Base-by-base conservation (phyloP, 2,888 invertebrate genomes). In the Drosophila cognata region DNA sequence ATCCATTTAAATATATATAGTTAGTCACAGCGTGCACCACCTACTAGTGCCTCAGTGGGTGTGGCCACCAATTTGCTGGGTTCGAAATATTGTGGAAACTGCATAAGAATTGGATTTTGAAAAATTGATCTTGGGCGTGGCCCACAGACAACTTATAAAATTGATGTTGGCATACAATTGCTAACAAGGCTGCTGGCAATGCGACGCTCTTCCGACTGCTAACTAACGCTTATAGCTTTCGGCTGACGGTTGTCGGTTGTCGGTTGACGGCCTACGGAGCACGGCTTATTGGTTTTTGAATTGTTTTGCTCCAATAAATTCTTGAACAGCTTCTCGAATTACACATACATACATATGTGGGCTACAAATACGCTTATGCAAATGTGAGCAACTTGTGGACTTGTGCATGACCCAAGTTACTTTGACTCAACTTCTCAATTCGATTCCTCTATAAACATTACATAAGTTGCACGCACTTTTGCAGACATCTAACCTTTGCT, bases 1-100 rank as follows among this genome's bases (percentile, higher is more conserved):
- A 75, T 65, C 61, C 53, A 70, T 74, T 66, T 52, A 70, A 56
- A 75, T 78, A 71, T 52, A 58, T 51, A 61, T 61, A 53, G 55
- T 53, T 46, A 58, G 43, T 63, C 48, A 38, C 66, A 53, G 48
- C 33, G 33, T 57, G 25, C 33, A 25, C 41, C 29, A 43, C 16
- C 35, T 51, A 33, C 11, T 6, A 2, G 18, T 36, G 46, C 2
- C 35, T 38, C 4, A 4, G 29, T 36, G n/a, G 41, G 60, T 35
- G 33, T 56, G 31, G 46, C 36, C 28, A 38, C 29, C 28, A 36
- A 63, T 36, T 46, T 46, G 13, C 10, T 60, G 25, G 16, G 4
- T 10, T 46, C 7, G 21, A 36, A 55, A 46, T 53, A 16, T 35
- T 28, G 31, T 67, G 21, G 33, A 51, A 21, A 35, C 35, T 52